These are phyloP conservation scores for Drosophila elegans DNA, from an alignment of 1,140 invertebrate genomes.

Conservation along the genomic window DNA sequence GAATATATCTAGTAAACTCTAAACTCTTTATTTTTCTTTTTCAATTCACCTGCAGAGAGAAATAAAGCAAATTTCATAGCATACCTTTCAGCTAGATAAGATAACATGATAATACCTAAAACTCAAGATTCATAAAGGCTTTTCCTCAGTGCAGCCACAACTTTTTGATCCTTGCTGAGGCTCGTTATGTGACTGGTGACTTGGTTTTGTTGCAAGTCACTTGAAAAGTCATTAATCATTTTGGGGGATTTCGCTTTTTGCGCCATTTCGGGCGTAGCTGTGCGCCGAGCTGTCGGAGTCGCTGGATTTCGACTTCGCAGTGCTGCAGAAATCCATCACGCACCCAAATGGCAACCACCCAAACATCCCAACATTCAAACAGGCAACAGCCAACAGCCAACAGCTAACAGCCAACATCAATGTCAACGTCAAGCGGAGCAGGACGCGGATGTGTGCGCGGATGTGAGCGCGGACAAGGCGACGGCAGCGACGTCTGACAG, in stretches of 20 bases:
- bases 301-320: conserved; percentile 53
- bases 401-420: conserved; percentile 73
- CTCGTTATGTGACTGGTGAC: conserved; percentile 62
- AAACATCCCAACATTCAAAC: conserved; percentile 17
- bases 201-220: conserved; percentile 78
- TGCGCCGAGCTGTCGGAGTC: conserved; percentile 41
- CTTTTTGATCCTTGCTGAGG: conserved; percentile 60
- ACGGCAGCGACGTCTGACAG: conserved; percentile 60
- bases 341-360: conserved; percentile 48
- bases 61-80: not conserved
- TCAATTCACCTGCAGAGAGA: not conserved
- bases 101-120: too few relatives aligned
- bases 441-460: conserved; percentile 35
- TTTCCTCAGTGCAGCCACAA: conserved; percentile 18
- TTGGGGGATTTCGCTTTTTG: conserved; percentile 56
- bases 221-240: conserved; percentile 84
- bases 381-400: conserved; percentile 24
- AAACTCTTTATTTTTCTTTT: not conserved
- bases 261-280: conserved; percentile 42
- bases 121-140: not conserved
- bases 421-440: conserved; percentile 67
- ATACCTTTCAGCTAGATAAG: not conserved
- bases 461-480: conserved; percentile 54
- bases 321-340: conserved; percentile 73
- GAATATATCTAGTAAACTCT: too few relatives aligned